Base-by-base conservation (phyloP, 2,888 invertebrate genomes). In the Brachypalpus laphriformis region DNA sequence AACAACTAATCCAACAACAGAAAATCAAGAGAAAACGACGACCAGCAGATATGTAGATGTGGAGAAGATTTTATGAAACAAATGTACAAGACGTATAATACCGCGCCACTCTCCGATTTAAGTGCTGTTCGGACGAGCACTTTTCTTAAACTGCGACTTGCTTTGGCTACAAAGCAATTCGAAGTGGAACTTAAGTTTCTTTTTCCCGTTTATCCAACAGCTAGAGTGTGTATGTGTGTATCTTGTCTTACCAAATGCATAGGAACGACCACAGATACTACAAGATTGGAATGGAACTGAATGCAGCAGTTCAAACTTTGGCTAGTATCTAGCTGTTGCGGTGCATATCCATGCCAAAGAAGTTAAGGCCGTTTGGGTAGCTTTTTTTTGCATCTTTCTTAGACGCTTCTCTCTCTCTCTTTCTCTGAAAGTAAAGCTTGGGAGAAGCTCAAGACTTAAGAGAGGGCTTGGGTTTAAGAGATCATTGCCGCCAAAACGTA, bases 101-200 rank as follows among this genome's bases (percentile, higher is more conserved):
- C 56, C 77, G 83, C 83, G 88, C 87, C 87, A 87, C 87, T 87
- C 87, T 87, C 87, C 87, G 87, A 87, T 87, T 86, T 70, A 65
- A 87, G 89, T 89, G 89, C 89, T 89, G 87, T 88, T 89, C 89
- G 88, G 88, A 88, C 89, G 89, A 89, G 89, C 89, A 89, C 90
- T 90, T 89, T 89, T 88, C 89, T 89, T 88, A 89, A 89, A 90
- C 90, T 90, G 89, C 88, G 88, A 87, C 87, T 87, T 87, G 82
- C 85, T 86, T 78, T 87, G 82, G 87, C 88, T 78, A 86, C 86
- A 87, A 87, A 87, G 87, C 57, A 63, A 47, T 87, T 87, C 87
- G 87, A 87, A 88, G 88, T 88, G 88, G 88, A 89, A 88, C 88
- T 83, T 88, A 77, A 81, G 82, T 74, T 86, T 85, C 78, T 86